A percentile compares a stretch with the other conserved stretches of the same genome.
Conservation (phyloP, 2,888 invertebrate species). For the Drosophila flavopinicola region DNA sequence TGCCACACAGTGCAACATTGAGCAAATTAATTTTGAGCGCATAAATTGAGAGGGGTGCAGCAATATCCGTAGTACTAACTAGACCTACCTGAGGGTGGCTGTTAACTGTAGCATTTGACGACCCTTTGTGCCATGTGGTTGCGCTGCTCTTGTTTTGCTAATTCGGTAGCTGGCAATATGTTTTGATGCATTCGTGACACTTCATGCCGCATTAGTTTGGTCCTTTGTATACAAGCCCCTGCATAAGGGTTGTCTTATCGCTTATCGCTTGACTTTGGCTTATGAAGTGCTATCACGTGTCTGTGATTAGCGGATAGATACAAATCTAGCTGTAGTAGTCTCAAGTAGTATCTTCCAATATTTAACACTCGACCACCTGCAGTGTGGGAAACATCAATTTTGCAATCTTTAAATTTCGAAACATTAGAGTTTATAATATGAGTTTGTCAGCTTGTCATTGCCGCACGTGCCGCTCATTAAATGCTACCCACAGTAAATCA, state of each 20-base stretch:
- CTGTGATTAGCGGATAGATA: slow-evolving; percentile 68
- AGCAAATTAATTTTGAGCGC: slow-evolving; percentile 58
- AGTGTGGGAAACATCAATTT: slow-evolving; percentile 45
- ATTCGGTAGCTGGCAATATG: slow-evolving; percentile 58
- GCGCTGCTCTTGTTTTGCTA: slow-evolving; percentile 57
- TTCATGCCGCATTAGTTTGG: slow-evolving; percentile 78
- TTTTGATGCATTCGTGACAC: slow-evolving; percentile 82
- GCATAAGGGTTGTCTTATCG: slow-evolving; percentile 29
- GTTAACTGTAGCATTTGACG: slow-evolving; percentile 31
- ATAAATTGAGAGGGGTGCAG: slow-evolving; percentile 18
- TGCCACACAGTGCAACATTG: slow-evolving; percentile 9
- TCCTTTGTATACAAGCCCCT: slow-evolving; percentile 10
- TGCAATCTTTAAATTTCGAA: slow-evolving; percentile 2
- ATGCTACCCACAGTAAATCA: slow-evolving; percentile 42
- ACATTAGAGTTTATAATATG: slow-evolving; percentile 3
- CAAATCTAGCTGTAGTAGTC: slow-evolving; percentile 12
- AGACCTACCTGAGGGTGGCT: slow-evolving; percentile 32
- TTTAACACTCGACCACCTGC: slow-evolving; percentile 56
- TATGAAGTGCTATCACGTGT: slow-evolving; percentile 79
- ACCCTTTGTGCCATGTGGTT: slow-evolving; percentile 37
- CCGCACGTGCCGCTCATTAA: slow-evolving; percentile 47
- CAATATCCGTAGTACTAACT: background rate
- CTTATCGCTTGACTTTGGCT: slow-evolving; percentile 26
- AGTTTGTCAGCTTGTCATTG: slow-evolving; percentile 1
- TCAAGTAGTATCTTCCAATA: slow-evolving; percentile 2